A percentile compares a stretch with the other conserved stretches of the same genome.
Evolutionary conservation across 2,113 vertebrate species (phyloP).

Genomic region (Cyanoliseus patagonus): DNA sequence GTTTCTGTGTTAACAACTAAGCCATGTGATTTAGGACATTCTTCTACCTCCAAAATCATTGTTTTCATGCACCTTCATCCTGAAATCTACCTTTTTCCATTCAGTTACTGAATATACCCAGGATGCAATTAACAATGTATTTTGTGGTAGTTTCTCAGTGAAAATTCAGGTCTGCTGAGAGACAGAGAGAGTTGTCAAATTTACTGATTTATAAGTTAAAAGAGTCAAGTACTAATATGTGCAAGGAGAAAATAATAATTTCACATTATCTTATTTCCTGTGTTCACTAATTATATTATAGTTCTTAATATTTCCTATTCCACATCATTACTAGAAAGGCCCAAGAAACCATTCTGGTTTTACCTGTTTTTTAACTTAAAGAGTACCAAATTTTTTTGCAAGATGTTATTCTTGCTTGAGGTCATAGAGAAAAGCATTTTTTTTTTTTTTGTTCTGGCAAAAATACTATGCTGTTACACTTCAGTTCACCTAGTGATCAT

Average conservation of each 20-base stretch:
- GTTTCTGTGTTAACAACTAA: not conserved
- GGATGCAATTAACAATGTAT: not conserved
- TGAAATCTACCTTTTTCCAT: not conserved
- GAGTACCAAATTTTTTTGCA: not conserved
- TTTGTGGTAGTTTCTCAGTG: not conserved
- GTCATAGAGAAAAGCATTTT: not conserved
- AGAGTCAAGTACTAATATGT: not conserved
- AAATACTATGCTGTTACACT: not conserved
- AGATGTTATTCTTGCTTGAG: not conserved
- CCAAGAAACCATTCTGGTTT: not conserved
- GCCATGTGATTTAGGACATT: not conserved
- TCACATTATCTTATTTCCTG: not conserved
- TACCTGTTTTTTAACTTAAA: not conserved
- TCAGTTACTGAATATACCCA: rapidly evolving
- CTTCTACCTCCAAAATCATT: not conserved
- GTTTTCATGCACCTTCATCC: not conserved
- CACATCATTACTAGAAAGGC: not conserved
- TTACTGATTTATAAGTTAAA: not conserved
- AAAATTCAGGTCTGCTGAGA: not conserved
- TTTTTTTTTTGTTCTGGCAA: not conserved
- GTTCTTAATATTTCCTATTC: not conserved
- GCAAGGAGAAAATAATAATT: not conserved
- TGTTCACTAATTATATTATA: not conserved
- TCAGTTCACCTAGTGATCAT: not conserved
- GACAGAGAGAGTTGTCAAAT: not conserved